Percentiles rank a stretch among this genome's conserved stretches.
Evolutionary conservation across 2,113 vertebrate genomes (phyloP).

Genomic region (Ochotona curzoniae): DNA sequence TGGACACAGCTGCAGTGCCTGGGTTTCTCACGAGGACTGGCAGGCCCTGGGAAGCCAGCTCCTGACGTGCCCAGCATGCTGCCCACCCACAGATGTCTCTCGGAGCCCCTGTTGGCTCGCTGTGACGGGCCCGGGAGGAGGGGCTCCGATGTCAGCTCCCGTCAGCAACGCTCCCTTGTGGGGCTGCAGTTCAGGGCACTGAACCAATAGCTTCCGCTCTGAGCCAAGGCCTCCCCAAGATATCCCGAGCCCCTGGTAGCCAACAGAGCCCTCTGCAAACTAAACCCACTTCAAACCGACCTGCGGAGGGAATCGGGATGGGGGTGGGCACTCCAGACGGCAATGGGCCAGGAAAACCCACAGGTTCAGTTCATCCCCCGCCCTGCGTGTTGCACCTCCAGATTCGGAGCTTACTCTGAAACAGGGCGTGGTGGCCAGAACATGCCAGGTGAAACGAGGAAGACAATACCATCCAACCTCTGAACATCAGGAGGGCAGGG

Average conservation of each 20-base stretch:
- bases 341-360: background rate
- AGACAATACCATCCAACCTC: background rate
- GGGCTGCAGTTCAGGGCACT: background rate
- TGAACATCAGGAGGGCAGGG: background rate
- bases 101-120: background rate
- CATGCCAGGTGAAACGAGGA: background rate
- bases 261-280: background rate
- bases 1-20: background rate
- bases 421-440: too few species aligned
- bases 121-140: background rate
- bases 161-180: background rate
- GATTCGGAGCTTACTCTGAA: too few species aligned
- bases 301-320: too few species aligned
- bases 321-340: background rate
- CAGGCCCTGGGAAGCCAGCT: background rate
- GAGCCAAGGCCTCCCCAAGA: background rate
- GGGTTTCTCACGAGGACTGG: background rate
- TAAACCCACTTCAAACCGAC: background rate
- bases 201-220: background rate
- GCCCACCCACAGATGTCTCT: background rate
- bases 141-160: background rate
- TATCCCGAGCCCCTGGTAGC: background rate
- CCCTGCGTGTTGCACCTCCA: too few species aligned
- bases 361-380: too few species aligned
- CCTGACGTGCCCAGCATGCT: background rate